Evolutionary conservation across 2,888 invertebrate genomes (phyloP).

Genomic region (Dynastes maya): DNA sequence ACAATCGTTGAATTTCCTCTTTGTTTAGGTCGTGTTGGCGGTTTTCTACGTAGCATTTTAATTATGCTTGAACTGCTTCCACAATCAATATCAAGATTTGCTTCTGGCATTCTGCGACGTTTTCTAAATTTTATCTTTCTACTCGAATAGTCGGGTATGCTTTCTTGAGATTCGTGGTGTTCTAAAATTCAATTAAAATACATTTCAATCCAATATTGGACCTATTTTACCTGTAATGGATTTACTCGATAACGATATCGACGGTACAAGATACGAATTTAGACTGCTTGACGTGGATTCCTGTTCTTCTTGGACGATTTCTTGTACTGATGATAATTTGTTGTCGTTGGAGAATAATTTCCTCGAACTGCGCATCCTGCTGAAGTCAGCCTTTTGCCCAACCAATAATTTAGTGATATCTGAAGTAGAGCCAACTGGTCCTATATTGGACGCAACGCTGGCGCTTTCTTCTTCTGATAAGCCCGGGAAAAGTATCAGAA

Average conservation of each 20-base stretch:
- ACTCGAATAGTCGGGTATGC: conserved; percentile 48
- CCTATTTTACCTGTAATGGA: conserved; percentile 34
- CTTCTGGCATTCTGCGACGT: conserved; percentile 53
- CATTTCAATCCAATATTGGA: neutral
- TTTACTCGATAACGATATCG: conserved; percentile 14
- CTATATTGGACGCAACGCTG: conserved; percentile 29
- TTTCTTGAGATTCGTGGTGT: conserved; percentile 52
- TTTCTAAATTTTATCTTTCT: conserved; percentile 53
- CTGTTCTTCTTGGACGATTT: conserved; percentile 54
- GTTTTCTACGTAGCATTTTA: conserved; percentile 41
- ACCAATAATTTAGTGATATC: conserved; percentile 62
- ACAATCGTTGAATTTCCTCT: conserved; percentile 41
- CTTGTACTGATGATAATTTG: conserved; percentile 52
- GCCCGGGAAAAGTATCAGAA: conserved; percentile 61
- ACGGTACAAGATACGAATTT: conserved; percentile 16
- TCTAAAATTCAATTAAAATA: conserved; percentile 39
- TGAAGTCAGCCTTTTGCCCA: conserved; percentile 63
- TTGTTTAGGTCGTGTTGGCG: conserved; percentile 28
- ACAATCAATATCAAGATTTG: conserved; percentile 40
- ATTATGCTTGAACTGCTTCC: conserved; percentile 50
- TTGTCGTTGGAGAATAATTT: conserved; percentile 55
- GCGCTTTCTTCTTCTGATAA: conserved; percentile 56
- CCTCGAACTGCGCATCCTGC: conserved; percentile 58
- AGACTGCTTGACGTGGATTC: conserved; percentile 33
- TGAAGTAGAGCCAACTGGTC: conserved; percentile 56